These are phyloP conservation scores for Pachypanchax playfairii DNA, from an alignment of 2,113 vertebrate genomes.

Conservation along the genomic window DNA sequence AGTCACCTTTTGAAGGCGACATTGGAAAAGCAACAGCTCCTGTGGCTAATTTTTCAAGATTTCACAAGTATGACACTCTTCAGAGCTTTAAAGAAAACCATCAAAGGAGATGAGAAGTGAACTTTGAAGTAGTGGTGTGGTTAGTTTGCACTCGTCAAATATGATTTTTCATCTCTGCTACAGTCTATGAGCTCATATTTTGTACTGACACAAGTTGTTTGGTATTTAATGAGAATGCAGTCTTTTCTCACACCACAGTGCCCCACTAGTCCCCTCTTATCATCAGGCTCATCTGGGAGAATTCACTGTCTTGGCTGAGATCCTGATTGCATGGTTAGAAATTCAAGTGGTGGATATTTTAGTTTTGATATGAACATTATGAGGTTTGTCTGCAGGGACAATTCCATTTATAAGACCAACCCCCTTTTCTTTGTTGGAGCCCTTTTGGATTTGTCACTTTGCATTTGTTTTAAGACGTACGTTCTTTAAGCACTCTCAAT, in stretches of 20 bases:
- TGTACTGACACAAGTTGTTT: slow-evolving; percentile 31
- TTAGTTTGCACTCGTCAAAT: slow-evolving; percentile 30
- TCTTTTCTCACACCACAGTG: slow-evolving; percentile 30
- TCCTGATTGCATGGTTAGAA: slow-evolving; percentile 73
- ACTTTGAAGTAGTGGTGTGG: slow-evolving; percentile 1
- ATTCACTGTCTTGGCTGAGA: slow-evolving; percentile 60
- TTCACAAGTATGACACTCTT: not conserved
- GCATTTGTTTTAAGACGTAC: slow-evolving; percentile 58
- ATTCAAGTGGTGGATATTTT: slow-evolving; percentile 61
- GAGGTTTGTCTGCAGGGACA: slow-evolving; percentile 68
- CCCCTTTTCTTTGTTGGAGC: slow-evolving; percentile 43
- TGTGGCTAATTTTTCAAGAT: not conserved
- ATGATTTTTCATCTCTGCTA: slow-evolving; percentile 21
- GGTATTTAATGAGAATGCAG: slow-evolving; percentile 43
- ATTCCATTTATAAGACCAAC: slow-evolving; percentile 60
- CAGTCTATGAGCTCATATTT: slow-evolving; percentile 37
- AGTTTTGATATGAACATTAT: slow-evolving; percentile 68
- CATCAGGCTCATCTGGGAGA: slow-evolving; percentile 58
- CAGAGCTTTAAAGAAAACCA: not conserved
- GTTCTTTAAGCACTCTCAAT: slow-evolving; percentile 54
- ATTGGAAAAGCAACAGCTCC: not conserved
- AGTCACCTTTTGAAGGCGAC: not conserved
- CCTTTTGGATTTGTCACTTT: slow-evolving; percentile 70
- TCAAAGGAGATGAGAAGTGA: not conserved
- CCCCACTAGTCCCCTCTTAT: slow-evolving; percentile 53